Evolutionary conservation across 2,797 vertebrate species (phyloP).

Genomic region (Brotula barbata): DNA sequence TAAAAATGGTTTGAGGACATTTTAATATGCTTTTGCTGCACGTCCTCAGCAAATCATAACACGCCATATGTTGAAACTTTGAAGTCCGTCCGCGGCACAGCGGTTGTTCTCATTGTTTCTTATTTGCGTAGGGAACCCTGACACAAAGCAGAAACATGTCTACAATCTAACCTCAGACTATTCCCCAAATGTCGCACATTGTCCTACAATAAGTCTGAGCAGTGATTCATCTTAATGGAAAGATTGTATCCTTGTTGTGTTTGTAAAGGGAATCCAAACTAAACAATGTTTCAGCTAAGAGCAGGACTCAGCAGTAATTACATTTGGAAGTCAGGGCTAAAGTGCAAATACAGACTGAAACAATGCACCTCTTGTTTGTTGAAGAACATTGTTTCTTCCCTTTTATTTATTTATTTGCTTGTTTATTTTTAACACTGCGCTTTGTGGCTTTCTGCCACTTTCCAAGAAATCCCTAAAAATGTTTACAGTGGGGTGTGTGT

Average conservation of each 20-base stretch:
- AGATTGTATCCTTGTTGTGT: slow-evolving; percentile 56
- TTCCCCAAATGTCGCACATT: slow-evolving; percentile 33
- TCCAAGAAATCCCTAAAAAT: slow-evolving; percentile 1
- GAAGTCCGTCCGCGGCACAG: slow-evolving; percentile 16
- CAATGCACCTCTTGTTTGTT: slow-evolving; percentile 44
- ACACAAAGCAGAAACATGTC: slow-evolving; percentile 46
- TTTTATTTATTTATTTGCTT: slow-evolving; percentile 6
- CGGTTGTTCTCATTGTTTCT: slow-evolving; percentile 21
- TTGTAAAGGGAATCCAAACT: slow-evolving; percentile 40
- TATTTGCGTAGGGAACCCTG: slow-evolving; percentile 28
- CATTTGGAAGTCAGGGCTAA: slow-evolving; percentile 32
- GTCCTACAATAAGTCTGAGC: slow-evolving; percentile 37
- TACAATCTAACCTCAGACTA: slow-evolving; percentile 31
- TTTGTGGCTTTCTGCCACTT: slow-evolving; percentile 6
- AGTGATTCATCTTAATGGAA: slow-evolving; percentile 44
- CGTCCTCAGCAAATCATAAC: background rate
- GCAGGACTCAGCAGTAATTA: slow-evolving; percentile 33
- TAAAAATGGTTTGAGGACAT: background rate
- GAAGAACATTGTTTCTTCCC: background rate
- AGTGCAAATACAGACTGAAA: slow-evolving; percentile 34
- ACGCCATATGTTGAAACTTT: slow-evolving; percentile 10
- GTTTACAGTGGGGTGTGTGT: background rate
- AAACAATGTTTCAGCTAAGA: slow-evolving; percentile 48
- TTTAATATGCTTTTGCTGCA: slow-evolving; percentile 18
- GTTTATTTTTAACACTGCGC: background rate